Evolutionary conservation across 2,113 vertebrate species (phyloP), one percentile per base, ranked within the genome.

Genomic region (Vimba vimba): DNA sequence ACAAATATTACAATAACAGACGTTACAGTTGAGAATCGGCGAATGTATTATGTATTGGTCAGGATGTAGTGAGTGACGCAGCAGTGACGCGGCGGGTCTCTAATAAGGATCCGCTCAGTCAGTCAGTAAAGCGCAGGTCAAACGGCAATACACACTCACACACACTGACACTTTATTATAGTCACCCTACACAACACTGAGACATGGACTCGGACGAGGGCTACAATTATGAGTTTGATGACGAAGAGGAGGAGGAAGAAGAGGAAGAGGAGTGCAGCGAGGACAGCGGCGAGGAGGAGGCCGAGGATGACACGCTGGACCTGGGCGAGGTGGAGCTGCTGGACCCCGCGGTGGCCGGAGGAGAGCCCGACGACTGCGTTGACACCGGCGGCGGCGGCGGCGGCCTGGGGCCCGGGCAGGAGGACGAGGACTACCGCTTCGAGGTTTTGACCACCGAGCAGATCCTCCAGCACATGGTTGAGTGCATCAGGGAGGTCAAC

Each of bases 381-480:
- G 97, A 97, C 85, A 97, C 96, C 2, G 96, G 95, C 0, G 95
- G 96, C 82, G 96, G 33, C 33, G 30, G 30, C 30, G 27, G 95
- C 11, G 95, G 96, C 33, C 96, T 96, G 36, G 96, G 96, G 62
- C 96, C 95, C 25, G 97, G 97, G 17, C 95, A 95, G 60, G 97
- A 99, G 64, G 97, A 98, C 82, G 97, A 99, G 93, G 98, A 99
- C 92, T 99, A 99, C 92, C 97, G 97, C 85, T 99, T 98, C 90
- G 98, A 99, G 93, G 98, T 99, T 91, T 93, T 99, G 91, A 99
- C 97, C 81, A 97, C 98, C 64, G 98, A 99, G 90, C 98, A 99
- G 94, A 99, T 99, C 86, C 96, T 99, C 90, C 97, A 99, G 91
- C 98, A 99, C 95, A 99, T 99, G 98, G 97, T 99, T 94, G 98